Conservation (phyloP, 2,113 vertebrate species). For the Serinus canaria region DNA sequence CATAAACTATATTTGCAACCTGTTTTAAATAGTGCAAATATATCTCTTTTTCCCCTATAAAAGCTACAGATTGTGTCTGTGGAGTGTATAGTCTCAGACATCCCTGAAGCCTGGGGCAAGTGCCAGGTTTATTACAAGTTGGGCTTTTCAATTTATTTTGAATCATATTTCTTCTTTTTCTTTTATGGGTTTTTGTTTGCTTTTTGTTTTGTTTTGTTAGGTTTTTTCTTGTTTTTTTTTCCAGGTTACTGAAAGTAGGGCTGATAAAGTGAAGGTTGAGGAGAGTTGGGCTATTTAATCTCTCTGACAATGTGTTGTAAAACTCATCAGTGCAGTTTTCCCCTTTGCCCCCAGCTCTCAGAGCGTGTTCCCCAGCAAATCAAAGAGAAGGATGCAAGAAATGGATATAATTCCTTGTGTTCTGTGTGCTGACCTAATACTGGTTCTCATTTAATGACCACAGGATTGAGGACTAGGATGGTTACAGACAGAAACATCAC, state of each 20-base stretch:
- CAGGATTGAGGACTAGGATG: background rate
- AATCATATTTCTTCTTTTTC: conserved; percentile 72
- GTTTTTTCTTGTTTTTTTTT: rapidly evolving
- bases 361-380: background rate
- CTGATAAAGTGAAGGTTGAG: background rate
- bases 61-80: background rate
- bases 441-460: background rate
- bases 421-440: background rate
- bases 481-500: background rate
- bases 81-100: background rate
- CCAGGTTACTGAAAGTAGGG: background rate
- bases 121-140: conserved; percentile 89
- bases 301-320: background rate
- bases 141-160: conserved; percentile 75
- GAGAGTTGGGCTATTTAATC: background rate
- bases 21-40: conserved; percentile 33
- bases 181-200: background rate
- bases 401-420: background rate
- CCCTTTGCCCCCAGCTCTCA: background rate
- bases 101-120: conserved; percentile 77
- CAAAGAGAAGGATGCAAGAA: background rate
- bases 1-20: background rate
- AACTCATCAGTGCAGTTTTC: background rate
- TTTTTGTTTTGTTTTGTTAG: background rate
- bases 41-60: background rate